Evolutionary conservation across 2,888 invertebrate species (phyloP).

Genomic region (Andrena flavipes): DNA sequence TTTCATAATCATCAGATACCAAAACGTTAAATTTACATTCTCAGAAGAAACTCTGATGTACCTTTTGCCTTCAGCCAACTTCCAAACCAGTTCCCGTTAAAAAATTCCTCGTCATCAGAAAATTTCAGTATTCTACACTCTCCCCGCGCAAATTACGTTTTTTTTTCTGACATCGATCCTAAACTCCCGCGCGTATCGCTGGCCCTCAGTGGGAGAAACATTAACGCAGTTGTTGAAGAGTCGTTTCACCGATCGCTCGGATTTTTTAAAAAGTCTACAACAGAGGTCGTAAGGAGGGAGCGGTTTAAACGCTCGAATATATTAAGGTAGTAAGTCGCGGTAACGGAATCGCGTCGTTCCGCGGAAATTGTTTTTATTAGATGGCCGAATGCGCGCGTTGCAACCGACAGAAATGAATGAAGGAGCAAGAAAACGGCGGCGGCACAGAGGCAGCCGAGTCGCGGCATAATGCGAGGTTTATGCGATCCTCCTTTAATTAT

Average conservation of each 20-base stretch:
- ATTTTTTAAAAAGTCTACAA: not conserved
- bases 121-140: too few species aligned
- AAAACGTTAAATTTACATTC: too few species aligned
- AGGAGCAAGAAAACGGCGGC: slow-evolving; percentile 30
- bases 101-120: too few species aligned
- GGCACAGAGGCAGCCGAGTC: slow-evolving; percentile 33
- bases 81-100: too few species aligned
- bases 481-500: slow-evolving; percentile 71
- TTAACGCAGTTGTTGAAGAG: not conserved
- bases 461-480: slow-evolving; percentile 59
- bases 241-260: not conserved
- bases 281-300: not conserved
- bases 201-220: not conserved
- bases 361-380: slow-evolving; percentile 54
- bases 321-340: slow-evolving; percentile 31
- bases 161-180: not conserved
- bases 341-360: slow-evolving; percentile 37
- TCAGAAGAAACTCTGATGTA: too few species aligned
- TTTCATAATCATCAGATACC: not conserved
- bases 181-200: not conserved
- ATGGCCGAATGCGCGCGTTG: slow-evolving; percentile 46
- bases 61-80: too few species aligned
- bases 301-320: not conserved
- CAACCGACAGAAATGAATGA: slow-evolving; percentile 53
- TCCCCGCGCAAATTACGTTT: not conserved